Conservation (phyloP, 2,113 vertebrate genomes). For the Festucalex cinctus region DNA sequence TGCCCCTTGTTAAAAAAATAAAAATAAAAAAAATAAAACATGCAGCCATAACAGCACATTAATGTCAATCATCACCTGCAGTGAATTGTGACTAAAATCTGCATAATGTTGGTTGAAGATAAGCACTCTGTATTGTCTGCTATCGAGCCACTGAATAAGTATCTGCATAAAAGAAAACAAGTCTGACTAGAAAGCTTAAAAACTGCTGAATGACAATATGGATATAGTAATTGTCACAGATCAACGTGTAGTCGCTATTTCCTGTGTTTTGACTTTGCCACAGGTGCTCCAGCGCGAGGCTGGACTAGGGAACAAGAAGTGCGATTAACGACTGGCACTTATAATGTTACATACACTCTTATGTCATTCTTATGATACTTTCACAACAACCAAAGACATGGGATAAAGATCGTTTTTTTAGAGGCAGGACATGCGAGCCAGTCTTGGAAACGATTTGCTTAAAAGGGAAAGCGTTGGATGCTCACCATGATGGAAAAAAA, state of each 20-base stretch:
- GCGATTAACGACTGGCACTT: conserved; percentile 8
- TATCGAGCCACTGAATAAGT: neutral
- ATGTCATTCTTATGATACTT: neutral
- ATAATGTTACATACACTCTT: conserved; percentile 1
- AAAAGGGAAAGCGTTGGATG: conserved; percentile 5
- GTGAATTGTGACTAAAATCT: conserved; percentile 15
- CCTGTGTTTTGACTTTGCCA: conserved; percentile 43
- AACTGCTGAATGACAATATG: neutral
- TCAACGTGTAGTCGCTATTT: neutral
- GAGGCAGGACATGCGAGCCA: neutral
- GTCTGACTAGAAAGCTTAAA: neutral
- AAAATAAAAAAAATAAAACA: no score
- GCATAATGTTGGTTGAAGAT: conserved; percentile 23
- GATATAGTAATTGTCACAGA: neutral
- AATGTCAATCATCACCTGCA: neutral
- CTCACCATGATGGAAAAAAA: neutral
- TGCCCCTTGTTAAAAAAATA: neutral
- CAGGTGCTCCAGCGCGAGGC: conserved; percentile 21
- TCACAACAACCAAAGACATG: neutral
- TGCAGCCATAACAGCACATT: conserved; percentile 16
- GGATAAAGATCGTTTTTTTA: neutral
- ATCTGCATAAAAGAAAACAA: conserved; percentile 22
- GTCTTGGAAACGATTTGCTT: conserved; percentile 8
- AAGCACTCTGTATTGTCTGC: conserved; percentile 31
- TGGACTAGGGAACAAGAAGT: conserved; percentile 1